Evolutionary conservation across 1,140 invertebrate species (phyloP).

Genomic region (Gonioctena quinquepunctata): DNA sequence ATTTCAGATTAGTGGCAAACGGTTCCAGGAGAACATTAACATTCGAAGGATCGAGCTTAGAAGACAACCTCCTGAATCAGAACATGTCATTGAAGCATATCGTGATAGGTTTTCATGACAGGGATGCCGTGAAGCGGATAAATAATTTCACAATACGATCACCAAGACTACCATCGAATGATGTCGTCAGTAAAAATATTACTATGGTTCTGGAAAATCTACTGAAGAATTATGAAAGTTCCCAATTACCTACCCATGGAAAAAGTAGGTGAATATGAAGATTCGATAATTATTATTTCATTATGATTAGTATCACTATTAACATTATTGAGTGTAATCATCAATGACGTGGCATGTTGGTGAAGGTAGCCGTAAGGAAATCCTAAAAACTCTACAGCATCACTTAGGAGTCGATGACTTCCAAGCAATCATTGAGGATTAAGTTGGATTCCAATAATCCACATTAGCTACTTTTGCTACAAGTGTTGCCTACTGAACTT

Average conservation of each 20-base stretch:
- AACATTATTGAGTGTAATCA: background rate
- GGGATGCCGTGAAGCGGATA: background rate
- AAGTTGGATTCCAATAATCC: too few relatives aligned
- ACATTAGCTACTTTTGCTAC: too few relatives aligned
- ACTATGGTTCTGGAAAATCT: conserved; percentile 83
- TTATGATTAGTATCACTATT: background rate
- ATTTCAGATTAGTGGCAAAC: conserved; percentile 8
- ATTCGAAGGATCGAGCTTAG: conserved; percentile 21
- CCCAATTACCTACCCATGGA: conserved; percentile 81
- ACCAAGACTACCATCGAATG: conserved; percentile 63
- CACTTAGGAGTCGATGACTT: background rate
- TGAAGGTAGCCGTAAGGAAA: too few relatives aligned
- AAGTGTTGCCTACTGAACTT: too few relatives aligned
- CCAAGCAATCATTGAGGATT: too few relatives aligned
- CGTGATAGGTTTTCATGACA: conserved; percentile 1
- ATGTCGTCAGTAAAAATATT: conserved; percentile 78
- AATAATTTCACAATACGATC: conserved; percentile 10
- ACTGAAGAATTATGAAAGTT: conserved; percentile 88
- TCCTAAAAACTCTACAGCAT: too few relatives aligned
- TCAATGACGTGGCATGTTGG: background rate
- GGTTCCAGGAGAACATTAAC: conserved; percentile 4
- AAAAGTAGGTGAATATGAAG: conserved; percentile 67
- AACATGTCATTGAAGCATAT: conserved; percentile 25
- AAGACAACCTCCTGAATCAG: conserved; percentile 10
- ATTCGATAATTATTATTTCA: too few relatives aligned